Percentiles rank a stretch among this genome's conserved stretches.
phyloP scores from a whole-genome alignment of 2,888 invertebrate genomes.

The Amiota minor region DNA sequence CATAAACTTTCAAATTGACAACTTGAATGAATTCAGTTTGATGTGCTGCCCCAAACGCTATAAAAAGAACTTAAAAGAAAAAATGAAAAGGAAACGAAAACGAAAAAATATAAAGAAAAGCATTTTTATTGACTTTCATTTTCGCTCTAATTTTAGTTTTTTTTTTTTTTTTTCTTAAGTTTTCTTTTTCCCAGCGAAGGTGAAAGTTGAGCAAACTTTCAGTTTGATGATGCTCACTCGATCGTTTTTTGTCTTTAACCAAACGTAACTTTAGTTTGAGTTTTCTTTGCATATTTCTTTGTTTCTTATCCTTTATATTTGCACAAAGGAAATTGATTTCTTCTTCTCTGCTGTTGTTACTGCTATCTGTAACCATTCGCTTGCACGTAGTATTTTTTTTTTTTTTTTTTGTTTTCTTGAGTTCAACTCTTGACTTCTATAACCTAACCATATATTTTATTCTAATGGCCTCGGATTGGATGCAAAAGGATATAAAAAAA shows the following conservation, averaged over 20 bases:
- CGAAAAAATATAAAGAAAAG: too few relatives aligned
- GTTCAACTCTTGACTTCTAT: neutral
- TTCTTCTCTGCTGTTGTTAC: constrained; percentile 4
- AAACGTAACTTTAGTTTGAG: constrained; percentile 45
- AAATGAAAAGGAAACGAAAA: too few relatives aligned
- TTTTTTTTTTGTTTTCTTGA: neutral
- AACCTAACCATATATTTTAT: neutral
- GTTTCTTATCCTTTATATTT: constrained; percentile 5
- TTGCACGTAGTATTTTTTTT: neutral
- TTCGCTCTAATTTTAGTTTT: neutral
- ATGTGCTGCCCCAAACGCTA: neutral
- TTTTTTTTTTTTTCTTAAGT: neutral
- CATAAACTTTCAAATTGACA: constrained; percentile 18
- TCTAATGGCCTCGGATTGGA: neutral
- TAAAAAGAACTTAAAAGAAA: constrained; percentile 1
- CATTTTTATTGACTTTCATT: constrained; percentile 16
- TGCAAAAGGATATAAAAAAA: neutral
- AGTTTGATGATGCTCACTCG: constrained; percentile 3
- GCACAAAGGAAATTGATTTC: neutral
- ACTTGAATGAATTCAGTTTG: constrained; percentile 20
- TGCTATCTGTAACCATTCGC: too few relatives aligned
- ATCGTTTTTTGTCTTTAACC: neutral
- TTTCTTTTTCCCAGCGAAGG: neutral
- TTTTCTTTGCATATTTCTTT: constrained; percentile 41
- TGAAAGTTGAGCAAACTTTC: constrained; percentile 23